phyloP scores from a whole-genome alignment of 2,888 invertebrate genomes.

The Stenchaetothrips biformis region DNA sequence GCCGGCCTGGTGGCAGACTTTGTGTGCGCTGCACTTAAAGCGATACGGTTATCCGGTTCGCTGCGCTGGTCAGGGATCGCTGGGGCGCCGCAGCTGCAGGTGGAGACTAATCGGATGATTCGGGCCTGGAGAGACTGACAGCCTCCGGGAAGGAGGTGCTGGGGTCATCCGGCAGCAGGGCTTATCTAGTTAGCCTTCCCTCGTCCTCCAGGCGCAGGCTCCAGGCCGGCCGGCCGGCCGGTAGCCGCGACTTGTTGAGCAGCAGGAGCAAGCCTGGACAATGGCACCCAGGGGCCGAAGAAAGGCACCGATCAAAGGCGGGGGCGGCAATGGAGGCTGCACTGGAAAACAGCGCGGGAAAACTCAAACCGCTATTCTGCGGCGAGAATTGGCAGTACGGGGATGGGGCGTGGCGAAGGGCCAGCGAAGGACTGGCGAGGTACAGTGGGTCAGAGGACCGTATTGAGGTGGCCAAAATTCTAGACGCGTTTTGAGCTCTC shows the following conservation, averaged over 20 bases:
- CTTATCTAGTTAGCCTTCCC: neutral
- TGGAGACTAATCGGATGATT: neutral
- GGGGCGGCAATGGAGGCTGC: too few species aligned
- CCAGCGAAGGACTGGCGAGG: too few species aligned
- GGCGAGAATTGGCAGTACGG: too few species aligned
- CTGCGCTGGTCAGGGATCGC: neutral
- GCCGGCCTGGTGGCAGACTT: too few species aligned
- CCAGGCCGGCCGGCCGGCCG: neutral
- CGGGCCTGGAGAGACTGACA: neutral
- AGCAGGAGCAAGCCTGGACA: neutral
- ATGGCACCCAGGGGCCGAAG: too few species aligned
- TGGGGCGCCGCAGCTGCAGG: neutral
- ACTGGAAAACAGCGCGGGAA: too few species aligned
- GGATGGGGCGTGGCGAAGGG: too few species aligned
- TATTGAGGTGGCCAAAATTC: too few species aligned
- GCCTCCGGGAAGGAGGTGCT: neutral
- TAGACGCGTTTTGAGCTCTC: too few species aligned
- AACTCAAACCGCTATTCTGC: too few species aligned
- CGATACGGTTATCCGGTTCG: neutral
- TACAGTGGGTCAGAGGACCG: too few species aligned
- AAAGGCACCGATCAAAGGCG: too few species aligned
- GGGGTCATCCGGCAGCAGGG: neutral
- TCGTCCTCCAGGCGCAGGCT: neutral
- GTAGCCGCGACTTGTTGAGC: neutral
- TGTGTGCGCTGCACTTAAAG: neutral